These are phyloP conservation scores for Sarcoramphus papa DNA, from an alignment of 2,797 vertebrate genomes.

Conservation along the genomic window DNA sequence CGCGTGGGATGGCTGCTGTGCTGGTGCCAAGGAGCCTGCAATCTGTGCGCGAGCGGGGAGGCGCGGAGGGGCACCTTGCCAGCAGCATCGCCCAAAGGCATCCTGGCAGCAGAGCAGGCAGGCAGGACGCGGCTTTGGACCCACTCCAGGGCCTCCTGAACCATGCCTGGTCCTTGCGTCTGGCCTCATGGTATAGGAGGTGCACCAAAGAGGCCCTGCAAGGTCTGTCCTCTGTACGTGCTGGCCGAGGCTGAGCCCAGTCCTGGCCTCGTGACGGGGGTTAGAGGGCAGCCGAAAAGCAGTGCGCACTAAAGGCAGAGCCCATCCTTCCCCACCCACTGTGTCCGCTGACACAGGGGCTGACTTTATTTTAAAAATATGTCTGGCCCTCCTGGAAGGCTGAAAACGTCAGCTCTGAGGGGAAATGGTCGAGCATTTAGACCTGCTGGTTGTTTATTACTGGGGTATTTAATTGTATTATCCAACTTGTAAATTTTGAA, in stretches of 20 bases:
- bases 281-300: not conserved
- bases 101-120: not conserved
- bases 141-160: not conserved
- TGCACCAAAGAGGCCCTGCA: not conserved
- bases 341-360: not conserved
- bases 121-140: not conserved
- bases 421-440: not conserved
- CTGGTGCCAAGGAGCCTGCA: not conserved
- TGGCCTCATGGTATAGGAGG: not conserved
- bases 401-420: fast-evolving
- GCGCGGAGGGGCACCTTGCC: not conserved
- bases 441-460: not conserved
- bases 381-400: not conserved
- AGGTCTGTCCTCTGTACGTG: not conserved
- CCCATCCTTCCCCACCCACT: not conserved
- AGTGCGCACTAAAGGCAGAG: not conserved
- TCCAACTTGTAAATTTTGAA: not conserved
- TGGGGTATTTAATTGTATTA: not conserved
- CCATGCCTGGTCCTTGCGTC: not conserved
- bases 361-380: not conserved
- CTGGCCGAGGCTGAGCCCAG: not conserved
- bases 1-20: not conserved
- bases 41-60: not conserved
- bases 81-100: not conserved
- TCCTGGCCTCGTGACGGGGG: not conserved